Conservation (phyloP, 1,140 invertebrate species). For the Euura lappo region DNA sequence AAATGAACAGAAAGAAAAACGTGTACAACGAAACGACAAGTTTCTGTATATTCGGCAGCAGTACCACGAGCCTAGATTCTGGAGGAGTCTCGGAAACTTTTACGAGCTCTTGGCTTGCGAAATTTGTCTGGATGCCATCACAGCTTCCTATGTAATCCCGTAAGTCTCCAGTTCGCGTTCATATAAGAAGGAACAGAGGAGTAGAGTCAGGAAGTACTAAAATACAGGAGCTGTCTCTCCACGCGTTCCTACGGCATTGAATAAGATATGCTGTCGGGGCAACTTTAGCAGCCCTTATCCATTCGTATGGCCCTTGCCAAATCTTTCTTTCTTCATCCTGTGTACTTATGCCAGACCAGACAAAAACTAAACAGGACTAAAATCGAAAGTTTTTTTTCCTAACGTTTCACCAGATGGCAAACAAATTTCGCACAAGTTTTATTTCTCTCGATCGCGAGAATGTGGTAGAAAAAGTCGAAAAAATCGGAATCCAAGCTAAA, state of each 20-base stretch:
- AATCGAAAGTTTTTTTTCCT: too few species aligned
- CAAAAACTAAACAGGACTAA: too few species aligned
- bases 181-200: not conserved
- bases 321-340: not conserved
- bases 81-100: slow-evolving; percentile 34
- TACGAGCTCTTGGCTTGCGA: slow-evolving; percentile 56
- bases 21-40: not conserved
- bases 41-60: not conserved
- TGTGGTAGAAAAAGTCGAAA: too few species aligned
- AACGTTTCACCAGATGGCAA: too few species aligned
- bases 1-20: not conserved
- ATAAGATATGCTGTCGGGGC: slow-evolving; percentile 2
- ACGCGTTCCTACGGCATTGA: not conserved
- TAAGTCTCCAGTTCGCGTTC: not conserved
- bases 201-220: not conserved
- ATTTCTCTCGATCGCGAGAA: too few species aligned
- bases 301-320: not conserved
- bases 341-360: not conserved
- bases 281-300: not conserved
- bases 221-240: not conserved
- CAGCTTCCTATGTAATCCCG: slow-evolving; percentile 25
- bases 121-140: slow-evolving; percentile 53
- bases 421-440: too few species aligned
- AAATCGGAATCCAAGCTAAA: not conserved
- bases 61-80: not conserved